These are phyloP conservation scores for Caenorhabditis sulstoni DNA, from an alignment of 2,888 invertebrate genomes.

Conservation along the genomic window DNA sequence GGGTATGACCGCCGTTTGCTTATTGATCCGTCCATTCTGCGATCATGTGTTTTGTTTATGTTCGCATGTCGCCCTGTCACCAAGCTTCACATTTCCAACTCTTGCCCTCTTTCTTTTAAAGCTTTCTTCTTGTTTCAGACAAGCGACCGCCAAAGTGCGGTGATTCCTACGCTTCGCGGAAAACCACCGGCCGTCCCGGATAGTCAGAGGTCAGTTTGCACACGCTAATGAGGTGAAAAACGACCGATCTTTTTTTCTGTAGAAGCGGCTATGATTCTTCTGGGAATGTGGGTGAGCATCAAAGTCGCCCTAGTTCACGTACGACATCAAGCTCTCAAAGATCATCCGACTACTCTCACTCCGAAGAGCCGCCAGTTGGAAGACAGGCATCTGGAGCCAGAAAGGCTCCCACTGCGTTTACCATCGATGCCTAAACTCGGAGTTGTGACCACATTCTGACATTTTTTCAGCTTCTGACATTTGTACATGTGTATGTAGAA, in stretches of 20 bases:
- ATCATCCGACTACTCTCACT: slow-evolving; percentile 31
- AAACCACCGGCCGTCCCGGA: slow-evolving; percentile 61
- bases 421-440: slow-evolving; percentile 34
- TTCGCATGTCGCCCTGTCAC: no score
- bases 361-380: slow-evolving; percentile 20
- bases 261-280: slow-evolving; percentile 60
- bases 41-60: no score
- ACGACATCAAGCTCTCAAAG: slow-evolving; percentile 46
- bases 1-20: slow-evolving; percentile 43
- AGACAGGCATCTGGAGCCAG: slow-evolving; percentile 33
- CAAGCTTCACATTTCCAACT: no score
- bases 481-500: no score
- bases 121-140: slow-evolving; percentile 2
- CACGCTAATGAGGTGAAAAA: slow-evolving; percentile 26
- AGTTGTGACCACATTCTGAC: no score
- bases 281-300: slow-evolving; percentile 59
- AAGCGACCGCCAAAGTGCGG: slow-evolving; percentile 63
- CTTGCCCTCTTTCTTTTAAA: not conserved
- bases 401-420: slow-evolving; percentile 50
- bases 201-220: slow-evolving; percentile 52
- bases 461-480: no score
- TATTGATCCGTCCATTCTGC: slow-evolving; percentile 4
- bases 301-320: slow-evolving; percentile 55
- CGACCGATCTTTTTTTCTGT: slow-evolving; percentile 9
- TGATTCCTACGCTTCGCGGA: slow-evolving; percentile 66